A percentile compares a stretch with the other conserved stretches of the same genome.
phyloP scores from a whole-genome alignment of 2,888 invertebrate genomes.

The Ormyrus pomaceus region DNA sequence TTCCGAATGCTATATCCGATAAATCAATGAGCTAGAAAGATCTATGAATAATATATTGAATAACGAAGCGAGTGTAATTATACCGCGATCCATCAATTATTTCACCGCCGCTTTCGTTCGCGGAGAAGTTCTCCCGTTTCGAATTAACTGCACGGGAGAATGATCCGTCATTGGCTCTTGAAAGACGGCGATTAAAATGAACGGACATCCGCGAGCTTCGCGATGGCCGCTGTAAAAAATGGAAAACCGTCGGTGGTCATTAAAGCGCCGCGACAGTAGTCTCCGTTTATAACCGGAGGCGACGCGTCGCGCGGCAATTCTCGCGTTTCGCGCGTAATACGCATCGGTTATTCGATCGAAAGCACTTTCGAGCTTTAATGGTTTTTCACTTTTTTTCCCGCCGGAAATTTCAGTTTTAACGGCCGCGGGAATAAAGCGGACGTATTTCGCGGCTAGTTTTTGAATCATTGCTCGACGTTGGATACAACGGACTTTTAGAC shows the following conservation, averaged over 20 bases:
- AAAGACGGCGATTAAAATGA: constrained; percentile 33
- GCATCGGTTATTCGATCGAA: background rate
- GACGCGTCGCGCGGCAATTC: constrained; percentile 41
- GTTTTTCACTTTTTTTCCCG: constrained; percentile 13
- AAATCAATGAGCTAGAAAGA: too few relatives aligned
- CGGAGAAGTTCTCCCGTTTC: too few relatives aligned
- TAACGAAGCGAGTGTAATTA: too few relatives aligned
- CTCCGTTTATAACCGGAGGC: constrained; percentile 27
- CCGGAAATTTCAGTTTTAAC: background rate
- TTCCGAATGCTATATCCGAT: too few relatives aligned
- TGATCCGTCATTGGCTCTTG: background rate
- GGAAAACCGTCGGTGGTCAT: background rate
- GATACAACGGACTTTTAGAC: too few relatives aligned
- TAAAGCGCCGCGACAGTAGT: background rate
- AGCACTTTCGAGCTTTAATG: constrained; percentile 1
- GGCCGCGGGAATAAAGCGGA: background rate
- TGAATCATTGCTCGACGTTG: too few relatives aligned
- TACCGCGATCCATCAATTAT: too few relatives aligned
- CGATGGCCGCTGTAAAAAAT: background rate
- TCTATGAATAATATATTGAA: too few relatives aligned
- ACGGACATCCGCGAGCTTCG: background rate
- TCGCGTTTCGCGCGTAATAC: constrained; percentile 41
- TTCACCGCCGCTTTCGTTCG: too few relatives aligned
- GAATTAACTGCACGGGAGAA: constrained; percentile 8
- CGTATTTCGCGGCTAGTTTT: too few relatives aligned